Conservation (phyloP, 2,113 vertebrate genomes). For the Nyctibius bracteatus region DNA sequence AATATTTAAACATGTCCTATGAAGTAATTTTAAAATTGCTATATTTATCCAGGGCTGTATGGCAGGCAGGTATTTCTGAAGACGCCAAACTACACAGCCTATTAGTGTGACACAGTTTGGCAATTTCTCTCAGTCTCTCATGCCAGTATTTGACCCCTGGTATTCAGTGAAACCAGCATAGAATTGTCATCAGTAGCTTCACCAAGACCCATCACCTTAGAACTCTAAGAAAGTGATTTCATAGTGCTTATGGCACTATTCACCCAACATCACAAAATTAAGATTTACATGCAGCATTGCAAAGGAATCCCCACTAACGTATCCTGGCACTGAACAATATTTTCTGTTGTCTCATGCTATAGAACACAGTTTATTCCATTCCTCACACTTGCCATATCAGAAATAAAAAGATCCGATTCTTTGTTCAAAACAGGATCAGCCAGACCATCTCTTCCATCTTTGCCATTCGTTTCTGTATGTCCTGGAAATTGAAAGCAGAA, state of each 20-base stretch:
- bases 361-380: neutral
- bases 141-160: neutral
- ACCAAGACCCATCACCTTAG: neutral
- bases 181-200: neutral
- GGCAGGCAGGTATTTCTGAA: slow-evolving; percentile 68
- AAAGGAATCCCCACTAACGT: neutral
- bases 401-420: neutral
- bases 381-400: slow-evolving; percentile 20
- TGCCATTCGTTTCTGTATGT: neutral
- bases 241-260: neutral
- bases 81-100: slow-evolving; percentile 50
- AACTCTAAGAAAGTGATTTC: neutral
- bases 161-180: neutral
- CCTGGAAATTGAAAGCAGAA: slow-evolving; percentile 69
- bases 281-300: neutral
- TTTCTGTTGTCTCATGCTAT: neutral
- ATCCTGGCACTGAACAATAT: neutral
- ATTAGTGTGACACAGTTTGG: neutral
- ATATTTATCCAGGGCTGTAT: slow-evolving; percentile 41
- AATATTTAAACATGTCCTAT: slow-evolving; percentile 49
- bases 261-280: neutral
- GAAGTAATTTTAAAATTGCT: slow-evolving; percentile 59
- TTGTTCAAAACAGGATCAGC: neutral
- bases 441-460: neutral
- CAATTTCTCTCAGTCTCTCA: neutral